These are phyloP conservation scores for Drosophila nikananu DNA, from an alignment of 1,140 invertebrate species.

Conservation along the genomic window DNA sequence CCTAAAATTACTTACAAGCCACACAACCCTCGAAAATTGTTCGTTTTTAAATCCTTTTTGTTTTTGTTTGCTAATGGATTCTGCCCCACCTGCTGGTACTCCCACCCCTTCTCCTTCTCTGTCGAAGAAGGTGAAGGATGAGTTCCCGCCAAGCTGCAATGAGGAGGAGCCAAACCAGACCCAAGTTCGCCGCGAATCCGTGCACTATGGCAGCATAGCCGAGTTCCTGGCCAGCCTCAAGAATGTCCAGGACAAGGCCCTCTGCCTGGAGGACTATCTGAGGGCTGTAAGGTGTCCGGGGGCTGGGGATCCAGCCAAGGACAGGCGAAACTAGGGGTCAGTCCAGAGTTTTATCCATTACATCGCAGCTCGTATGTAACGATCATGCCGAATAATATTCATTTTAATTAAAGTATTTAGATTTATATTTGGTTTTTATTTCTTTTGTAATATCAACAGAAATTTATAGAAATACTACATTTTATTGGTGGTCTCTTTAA, in stretches of 20 bases:
- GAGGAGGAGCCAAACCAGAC: slow-evolving; percentile 10
- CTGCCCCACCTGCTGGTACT: background rate
- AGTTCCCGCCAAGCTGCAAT: slow-evolving; percentile 1
- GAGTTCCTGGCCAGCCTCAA: slow-evolving; percentile 53
- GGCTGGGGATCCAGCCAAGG: background rate
- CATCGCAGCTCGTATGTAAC: background rate
- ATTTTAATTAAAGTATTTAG: background rate
- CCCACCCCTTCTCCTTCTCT: background rate
- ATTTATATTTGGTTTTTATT: too few relatives aligned
- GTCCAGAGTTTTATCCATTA: background rate
- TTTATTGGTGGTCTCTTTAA: too few relatives aligned
- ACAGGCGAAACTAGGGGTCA: background rate
- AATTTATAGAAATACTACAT: too few relatives aligned
- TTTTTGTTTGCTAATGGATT: background rate
- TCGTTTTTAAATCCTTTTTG: background rate
- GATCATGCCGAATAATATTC: background rate
- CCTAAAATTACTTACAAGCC: background rate
- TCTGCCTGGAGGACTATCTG: slow-evolving; percentile 42
- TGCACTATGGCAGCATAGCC: slow-evolving; percentile 26
- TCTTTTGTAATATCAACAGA: too few relatives aligned
- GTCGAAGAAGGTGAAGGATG: background rate
- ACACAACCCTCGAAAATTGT: background rate
- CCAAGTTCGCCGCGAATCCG: slow-evolving; percentile 27
- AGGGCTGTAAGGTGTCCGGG: slow-evolving; percentile 5
- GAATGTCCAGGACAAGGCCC: slow-evolving; percentile 26